These are phyloP conservation scores for Nymphalis c-album DNA, from an alignment of 2,888 invertebrate genomes.

Conservation along the genomic window DNA sequence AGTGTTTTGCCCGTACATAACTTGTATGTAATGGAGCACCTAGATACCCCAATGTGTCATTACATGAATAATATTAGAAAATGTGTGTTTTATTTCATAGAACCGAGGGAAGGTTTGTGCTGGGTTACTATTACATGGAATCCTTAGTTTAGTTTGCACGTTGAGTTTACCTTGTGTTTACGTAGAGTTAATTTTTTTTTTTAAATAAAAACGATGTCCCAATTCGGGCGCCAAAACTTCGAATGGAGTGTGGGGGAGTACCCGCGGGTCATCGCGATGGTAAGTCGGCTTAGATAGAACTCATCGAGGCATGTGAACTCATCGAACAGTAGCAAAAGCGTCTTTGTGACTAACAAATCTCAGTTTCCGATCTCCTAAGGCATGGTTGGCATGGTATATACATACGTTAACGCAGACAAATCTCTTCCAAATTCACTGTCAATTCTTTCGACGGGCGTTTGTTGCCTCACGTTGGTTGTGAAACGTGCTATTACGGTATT, in stretches of 20 bases:
- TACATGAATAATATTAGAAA: conserved; percentile 79
- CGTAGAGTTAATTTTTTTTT: conserved; percentile 40
- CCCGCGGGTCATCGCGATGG: conserved; percentile 45
- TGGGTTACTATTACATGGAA: conserved; percentile 51
- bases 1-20: conserved; percentile 66
- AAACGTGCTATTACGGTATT: conserved; percentile 74
- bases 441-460: conserved; percentile 70
- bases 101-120: conserved; percentile 58
- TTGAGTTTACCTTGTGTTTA: conserved; percentile 41
- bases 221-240: conserved; percentile 52
- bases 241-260: conserved; percentile 49
- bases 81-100: conserved; percentile 77
- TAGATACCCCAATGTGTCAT: conserved; percentile 76
- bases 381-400: conserved; percentile 70
- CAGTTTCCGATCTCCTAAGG: conserved; percentile 41
- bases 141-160: conserved; percentile 54
- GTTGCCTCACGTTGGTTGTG: conserved; percentile 79
- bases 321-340: conserved; percentile 41
- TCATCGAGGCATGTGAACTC: conserved; percentile 52
- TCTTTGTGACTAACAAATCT: conserved; percentile 54
- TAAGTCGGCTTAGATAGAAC: conserved; percentile 49
- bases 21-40: conserved; percentile 71
- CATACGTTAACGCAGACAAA: conserved; percentile 66
- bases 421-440: conserved; percentile 74
- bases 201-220: conserved; percentile 45